Base-by-base conservation (phyloP, 2,113 vertebrate genomes). In the Eulacestoma nigropectus region DNA sequence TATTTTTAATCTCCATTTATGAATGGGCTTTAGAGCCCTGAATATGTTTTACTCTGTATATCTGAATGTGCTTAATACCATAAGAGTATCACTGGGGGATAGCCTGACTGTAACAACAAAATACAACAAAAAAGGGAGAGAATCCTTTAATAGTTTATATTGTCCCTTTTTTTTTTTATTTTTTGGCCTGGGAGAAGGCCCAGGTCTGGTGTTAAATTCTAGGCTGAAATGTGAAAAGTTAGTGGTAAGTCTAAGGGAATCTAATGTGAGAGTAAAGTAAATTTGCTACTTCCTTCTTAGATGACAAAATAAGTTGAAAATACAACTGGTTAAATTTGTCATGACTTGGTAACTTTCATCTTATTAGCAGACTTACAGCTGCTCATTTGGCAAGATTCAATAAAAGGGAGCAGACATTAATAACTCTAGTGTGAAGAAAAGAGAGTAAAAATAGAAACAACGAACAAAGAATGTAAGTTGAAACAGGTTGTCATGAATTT, bases 251-350 rank as follows among this genome's bases (percentile, higher is more conserved):
- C 60, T 89, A 55, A 75, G 19, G 30, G 33, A 89, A 57, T 75
- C 23, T 84, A 67, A 25, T 74, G 12, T 59, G 35, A 85, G 30
- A 57, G 26, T 67, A 59, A 77, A 78, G 33, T 78, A 87, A 88
- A 87, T 64, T 90, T 79, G 69, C 44, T 47, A 21, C 57, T 90
- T 69, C 46, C 57, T 93, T 53, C 63, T 84, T 63, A 70, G 55
- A 70, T 84, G 68, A 92, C 73, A 93, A 87, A 94, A 55, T 55
- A 75, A 86, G 62, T 94, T 84, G 53, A 81, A 95, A 87, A 84
- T 84, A 42, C 44, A 37, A 22, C 29, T 78, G 20, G 22, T 84
- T 91, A 49, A 90, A 81, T 27, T 89, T 89, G 60, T 62, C 18
- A 26, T 82, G 74, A 78, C 56, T 89, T 67, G 26, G 33, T 89